Evolutionary conservation across 2,888 invertebrate genomes (phyloP).

Genomic region (Atethmia centrago): DNA sequence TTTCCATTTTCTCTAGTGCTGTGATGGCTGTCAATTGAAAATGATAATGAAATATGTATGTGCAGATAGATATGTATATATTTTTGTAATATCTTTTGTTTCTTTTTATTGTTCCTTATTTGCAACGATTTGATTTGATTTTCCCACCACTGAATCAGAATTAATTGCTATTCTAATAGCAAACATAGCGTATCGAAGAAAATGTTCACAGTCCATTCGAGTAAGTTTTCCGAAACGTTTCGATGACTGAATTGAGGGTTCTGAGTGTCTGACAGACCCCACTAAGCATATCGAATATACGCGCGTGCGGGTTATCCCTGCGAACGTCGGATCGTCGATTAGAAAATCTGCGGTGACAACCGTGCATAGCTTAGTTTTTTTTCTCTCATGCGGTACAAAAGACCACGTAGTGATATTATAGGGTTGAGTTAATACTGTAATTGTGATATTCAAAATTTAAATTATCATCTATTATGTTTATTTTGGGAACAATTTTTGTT

Average conservation of each 20-base stretch:
- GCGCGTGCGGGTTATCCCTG: slow-evolving; percentile 73
- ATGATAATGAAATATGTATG: not conserved
- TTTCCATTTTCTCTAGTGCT: slow-evolving; percentile 6
- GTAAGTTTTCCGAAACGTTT: slow-evolving; percentile 40
- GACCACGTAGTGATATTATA: slow-evolving; percentile 64
- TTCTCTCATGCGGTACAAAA: slow-evolving; percentile 70
- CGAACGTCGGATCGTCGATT: slow-evolving; percentile 56
- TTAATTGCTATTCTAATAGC: slow-evolving; percentile 8
- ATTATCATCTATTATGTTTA: slow-evolving; percentile 53
- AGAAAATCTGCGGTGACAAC: slow-evolving; percentile 83
- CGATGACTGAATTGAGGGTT: slow-evolving; percentile 49
- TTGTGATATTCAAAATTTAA: slow-evolving; percentile 56
- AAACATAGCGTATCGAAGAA: slow-evolving; percentile 22
- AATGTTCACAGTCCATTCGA: slow-evolving; percentile 33
- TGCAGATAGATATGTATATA: not conserved
- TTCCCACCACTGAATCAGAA: slow-evolving; percentile 4
- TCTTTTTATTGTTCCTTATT: not conserved
- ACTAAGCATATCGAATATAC: slow-evolving; percentile 77
- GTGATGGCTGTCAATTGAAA: not conserved
- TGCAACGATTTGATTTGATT: not conserved
- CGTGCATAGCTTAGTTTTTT: slow-evolving; percentile 74
- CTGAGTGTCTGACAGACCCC: slow-evolving; percentile 60
- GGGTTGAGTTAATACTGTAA: slow-evolving; percentile 75
- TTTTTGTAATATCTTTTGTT: not conserved
- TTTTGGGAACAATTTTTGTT: slow-evolving; percentile 35